These are phyloP conservation scores for Tachyglossus aculeatus DNA, from an alignment of 2,797 vertebrate species.

Conservation along the genomic window DNA sequence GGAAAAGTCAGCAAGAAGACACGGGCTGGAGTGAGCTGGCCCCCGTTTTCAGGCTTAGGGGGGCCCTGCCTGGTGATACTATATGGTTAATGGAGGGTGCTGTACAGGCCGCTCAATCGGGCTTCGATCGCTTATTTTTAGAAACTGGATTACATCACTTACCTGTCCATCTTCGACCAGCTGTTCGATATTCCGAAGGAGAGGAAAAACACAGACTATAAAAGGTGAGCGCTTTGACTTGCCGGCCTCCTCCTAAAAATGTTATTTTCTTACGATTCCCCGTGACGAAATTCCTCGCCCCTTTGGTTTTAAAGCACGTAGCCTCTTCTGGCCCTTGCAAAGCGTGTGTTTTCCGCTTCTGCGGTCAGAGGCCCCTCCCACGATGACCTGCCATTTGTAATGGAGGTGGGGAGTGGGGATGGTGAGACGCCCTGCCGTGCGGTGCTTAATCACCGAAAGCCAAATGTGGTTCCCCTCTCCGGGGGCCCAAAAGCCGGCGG, in stretches of 20 bases:
- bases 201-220: constrained; percentile 95
- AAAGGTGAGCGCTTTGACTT: constrained; percentile 77
- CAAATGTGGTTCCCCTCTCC: no score
- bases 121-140: constrained; percentile 51
- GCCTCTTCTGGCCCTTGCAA: neutral
- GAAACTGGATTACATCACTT: constrained; percentile 97
- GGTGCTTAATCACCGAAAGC: no score
- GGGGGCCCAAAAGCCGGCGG: no score
- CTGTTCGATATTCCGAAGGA: constrained; percentile 97
- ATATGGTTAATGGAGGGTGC: neutral
- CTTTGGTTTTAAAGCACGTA: constrained; percentile 4
- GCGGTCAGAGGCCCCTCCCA: no score
- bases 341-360: neutral
- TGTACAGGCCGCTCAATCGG: neutral
- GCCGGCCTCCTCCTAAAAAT: neutral
- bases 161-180: constrained; percentile 94
- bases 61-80: neutral
- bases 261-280: no score
- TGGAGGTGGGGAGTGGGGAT: no score
- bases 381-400: no score
- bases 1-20: neutral
- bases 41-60: neutral
- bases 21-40: neutral
- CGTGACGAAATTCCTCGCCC: no score
- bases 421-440: no score